These are phyloP conservation scores for Crotophaga sulcirostris DNA, from an alignment of 2,113 vertebrate genomes.

Conservation along the genomic window DNA sequence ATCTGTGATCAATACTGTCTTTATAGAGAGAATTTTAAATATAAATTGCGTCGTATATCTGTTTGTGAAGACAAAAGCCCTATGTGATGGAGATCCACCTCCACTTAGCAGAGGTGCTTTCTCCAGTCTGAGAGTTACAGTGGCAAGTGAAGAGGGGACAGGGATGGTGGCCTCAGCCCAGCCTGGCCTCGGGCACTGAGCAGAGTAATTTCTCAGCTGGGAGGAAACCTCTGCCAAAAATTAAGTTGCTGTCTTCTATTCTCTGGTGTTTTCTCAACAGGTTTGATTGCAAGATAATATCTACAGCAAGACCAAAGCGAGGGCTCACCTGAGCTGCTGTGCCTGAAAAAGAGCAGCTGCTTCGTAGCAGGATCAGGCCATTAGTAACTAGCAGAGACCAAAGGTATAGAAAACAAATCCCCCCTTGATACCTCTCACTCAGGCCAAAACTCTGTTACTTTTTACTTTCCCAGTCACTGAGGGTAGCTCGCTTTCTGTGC, in stretches of 20 bases:
- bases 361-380: rapidly evolving
- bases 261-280: not conserved
- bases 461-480: not conserved
- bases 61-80: slow-evolving; percentile 22
- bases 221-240: not conserved
- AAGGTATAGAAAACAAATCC: rapidly evolving
- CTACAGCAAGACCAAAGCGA: not conserved
- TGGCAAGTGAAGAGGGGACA: not conserved
- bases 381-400: not conserved
- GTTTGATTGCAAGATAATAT: not conserved
- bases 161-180: not conserved
- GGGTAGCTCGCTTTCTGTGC: not conserved
- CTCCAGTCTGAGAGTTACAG: not conserved
- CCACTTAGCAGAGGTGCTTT: not conserved
- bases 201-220: not conserved
- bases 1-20: slow-evolving; percentile 69
- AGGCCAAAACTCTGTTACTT: not conserved
- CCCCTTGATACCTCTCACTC: not conserved
- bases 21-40: slow-evolving; percentile 67
- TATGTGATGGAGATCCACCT: not conserved
- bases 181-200: not conserved
- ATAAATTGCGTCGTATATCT: slow-evolving; percentile 69
- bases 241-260: not conserved
- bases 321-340: not conserved
- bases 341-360: not conserved